Percentiles rank a stretch among this genome's conserved stretches.
phyloP scores from a whole-genome alignment of 2,797 vertebrate species.

The Aldrovandia affinis region DNA sequence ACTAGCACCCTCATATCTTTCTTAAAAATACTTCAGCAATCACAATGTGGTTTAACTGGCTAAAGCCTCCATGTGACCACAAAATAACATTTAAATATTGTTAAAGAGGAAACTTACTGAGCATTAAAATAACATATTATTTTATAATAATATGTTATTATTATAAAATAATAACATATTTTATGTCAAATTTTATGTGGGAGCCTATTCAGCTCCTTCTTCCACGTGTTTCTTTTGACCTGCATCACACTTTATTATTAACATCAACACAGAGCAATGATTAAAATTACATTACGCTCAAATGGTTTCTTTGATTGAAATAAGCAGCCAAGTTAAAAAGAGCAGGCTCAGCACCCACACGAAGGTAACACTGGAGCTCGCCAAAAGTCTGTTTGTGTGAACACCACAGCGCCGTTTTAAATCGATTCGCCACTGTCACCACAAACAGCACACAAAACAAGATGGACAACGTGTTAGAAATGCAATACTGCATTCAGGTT shows the following conservation, averaged over 20 bases:
- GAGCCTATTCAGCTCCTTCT: too few relatives aligned
- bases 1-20: background rate
- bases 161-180: too few relatives aligned
- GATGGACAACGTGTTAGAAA: too few relatives aligned
- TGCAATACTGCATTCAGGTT: too few relatives aligned
- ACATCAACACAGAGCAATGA: background rate
- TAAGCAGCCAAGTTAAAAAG: background rate
- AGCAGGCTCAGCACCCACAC: background rate
- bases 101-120: background rate
- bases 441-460: too few relatives aligned
- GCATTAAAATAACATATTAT: too few relatives aligned
- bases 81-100: background rate
- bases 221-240: background rate
- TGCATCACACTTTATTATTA: background rate
- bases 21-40: background rate
- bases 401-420: background rate
- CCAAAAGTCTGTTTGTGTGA: background rate
- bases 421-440: background rate
- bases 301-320: background rate
- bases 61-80: background rate
- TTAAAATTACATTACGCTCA: background rate
- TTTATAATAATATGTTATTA: too few relatives aligned
- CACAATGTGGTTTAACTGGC: background rate
- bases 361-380: background rate
- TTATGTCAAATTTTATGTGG: too few relatives aligned